A percentile compares a stretch with the other conserved stretches of the same genome.
phyloP scores from a whole-genome alignment of 2,888 invertebrate genomes.

The Petrophora chlorosata region DNA sequence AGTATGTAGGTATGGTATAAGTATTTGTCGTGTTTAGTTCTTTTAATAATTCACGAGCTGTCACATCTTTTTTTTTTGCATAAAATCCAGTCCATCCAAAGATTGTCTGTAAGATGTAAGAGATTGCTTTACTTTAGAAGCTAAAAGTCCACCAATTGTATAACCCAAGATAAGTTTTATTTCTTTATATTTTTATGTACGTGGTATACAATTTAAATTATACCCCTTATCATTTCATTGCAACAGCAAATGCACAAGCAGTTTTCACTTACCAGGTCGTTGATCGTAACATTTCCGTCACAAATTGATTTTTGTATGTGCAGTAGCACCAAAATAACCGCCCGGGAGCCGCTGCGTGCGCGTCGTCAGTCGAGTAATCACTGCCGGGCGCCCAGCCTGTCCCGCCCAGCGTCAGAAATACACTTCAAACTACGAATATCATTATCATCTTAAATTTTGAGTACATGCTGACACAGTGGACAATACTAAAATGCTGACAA shows the following conservation, averaged over 20 bases:
- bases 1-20: no score
- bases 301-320: slow-evolving; percentile 77
- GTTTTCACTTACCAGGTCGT: slow-evolving; percentile 72
- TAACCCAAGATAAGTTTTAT: no score
- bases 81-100: no score
- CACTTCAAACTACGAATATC: slow-evolving; percentile 44
- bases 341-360: slow-evolving; percentile 74
- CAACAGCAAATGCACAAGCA: slow-evolving; percentile 40
- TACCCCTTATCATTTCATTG: slow-evolving; percentile 10
- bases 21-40: no score
- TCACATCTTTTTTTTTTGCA: no score
- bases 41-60: no score
- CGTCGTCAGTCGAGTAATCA: slow-evolving; percentile 58
- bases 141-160: no score
- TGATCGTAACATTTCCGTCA: slow-evolving; percentile 82
- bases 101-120: no score
- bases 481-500: slow-evolving; percentile 36
- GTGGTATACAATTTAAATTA: no score
- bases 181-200: no score
- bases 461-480: slow-evolving; percentile 34
- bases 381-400: slow-evolving; percentile 59
- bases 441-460: slow-evolving; percentile 35
- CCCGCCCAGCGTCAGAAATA: slow-evolving; percentile 54
- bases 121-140: no score
- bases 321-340: slow-evolving; percentile 80